Evolutionary conservation across 2,888 invertebrate genomes (phyloP).

Genomic region (Oscheius sp.): DNA sequence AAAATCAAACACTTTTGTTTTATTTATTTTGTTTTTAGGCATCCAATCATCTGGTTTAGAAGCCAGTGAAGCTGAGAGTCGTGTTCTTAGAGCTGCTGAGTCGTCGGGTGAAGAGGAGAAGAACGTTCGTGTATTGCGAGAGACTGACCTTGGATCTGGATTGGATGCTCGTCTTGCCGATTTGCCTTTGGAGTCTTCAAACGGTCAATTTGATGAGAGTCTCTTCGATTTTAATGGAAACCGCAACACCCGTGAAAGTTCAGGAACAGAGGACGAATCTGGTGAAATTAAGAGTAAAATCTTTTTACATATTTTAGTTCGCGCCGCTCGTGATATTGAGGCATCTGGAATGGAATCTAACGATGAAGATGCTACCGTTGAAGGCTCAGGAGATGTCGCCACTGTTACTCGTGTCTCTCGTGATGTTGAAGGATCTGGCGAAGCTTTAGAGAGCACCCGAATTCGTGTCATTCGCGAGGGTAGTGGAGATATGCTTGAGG

Average conservation of each 20-base stretch:
- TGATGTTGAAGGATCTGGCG: conserved; percentile 17
- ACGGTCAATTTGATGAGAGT: not conserved
- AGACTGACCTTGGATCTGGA: not conserved
- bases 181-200: not conserved
- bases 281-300: not conserved
- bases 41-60: not conserved
- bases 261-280: not conserved
- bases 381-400: not conserved
- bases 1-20: too few relatives aligned
- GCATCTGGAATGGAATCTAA: not conserved
- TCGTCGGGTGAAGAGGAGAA: not conserved
- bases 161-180: conserved; percentile 14
- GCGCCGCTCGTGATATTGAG: not conserved
- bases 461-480: conserved; percentile 18
- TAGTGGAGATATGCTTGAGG: not conserved
- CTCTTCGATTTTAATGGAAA: too few relatives aligned
- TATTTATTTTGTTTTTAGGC: too few relatives aligned
- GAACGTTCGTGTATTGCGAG: not conserved
- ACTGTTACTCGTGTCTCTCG: not conserved
- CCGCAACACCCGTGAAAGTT: not conserved
- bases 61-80: not conserved
- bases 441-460: not conserved
- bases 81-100: not conserved
- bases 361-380: not conserved
- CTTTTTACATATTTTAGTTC: not conserved